Evolutionary conservation across 2,888 invertebrate species (phyloP).

Genomic region (Slavum lentiscoides): DNA sequence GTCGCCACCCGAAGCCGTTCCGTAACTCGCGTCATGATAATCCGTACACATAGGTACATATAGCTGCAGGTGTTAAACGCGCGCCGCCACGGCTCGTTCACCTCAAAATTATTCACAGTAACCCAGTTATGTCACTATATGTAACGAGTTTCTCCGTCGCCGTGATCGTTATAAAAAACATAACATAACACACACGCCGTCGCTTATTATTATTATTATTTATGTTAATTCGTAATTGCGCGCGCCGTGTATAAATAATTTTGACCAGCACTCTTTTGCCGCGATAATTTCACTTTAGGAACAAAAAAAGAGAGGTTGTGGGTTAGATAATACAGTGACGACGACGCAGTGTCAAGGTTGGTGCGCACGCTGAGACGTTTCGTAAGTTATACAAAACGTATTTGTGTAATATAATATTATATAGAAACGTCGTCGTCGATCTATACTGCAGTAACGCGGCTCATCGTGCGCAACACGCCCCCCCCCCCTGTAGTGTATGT

Average conservation of each 20-base stretch:
- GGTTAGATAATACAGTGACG: neutral
- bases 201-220: constrained; percentile 3
- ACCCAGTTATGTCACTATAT: constrained; percentile 39
- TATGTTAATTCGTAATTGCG: constrained; percentile 28
- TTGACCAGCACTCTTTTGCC: too few species aligned
- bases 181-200: neutral
- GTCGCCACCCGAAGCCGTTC: too few species aligned
- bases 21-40: too few species aligned
- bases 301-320: constrained; percentile 7
- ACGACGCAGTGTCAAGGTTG: constrained; percentile 43
- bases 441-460: too few species aligned
- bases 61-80: neutral
- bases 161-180: constrained; percentile 10
- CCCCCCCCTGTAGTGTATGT: too few species aligned
- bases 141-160: constrained; percentile 17
- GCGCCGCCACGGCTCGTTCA: constrained; percentile 30
- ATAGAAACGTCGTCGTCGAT: too few species aligned
- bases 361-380: neutral
- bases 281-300: too few species aligned
- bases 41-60: neutral
- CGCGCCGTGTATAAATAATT: too few species aligned
- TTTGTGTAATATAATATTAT: too few species aligned
- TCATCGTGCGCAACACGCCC: too few species aligned
- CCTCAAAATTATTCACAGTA: constrained; percentile 33
- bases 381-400: too few species aligned